A percentile compares a stretch with the other conserved stretches of the same genome.
These are phyloP conservation scores for Oligia latruncula DNA, from an alignment of 2,888 invertebrate species.

Conservation along the genomic window DNA sequence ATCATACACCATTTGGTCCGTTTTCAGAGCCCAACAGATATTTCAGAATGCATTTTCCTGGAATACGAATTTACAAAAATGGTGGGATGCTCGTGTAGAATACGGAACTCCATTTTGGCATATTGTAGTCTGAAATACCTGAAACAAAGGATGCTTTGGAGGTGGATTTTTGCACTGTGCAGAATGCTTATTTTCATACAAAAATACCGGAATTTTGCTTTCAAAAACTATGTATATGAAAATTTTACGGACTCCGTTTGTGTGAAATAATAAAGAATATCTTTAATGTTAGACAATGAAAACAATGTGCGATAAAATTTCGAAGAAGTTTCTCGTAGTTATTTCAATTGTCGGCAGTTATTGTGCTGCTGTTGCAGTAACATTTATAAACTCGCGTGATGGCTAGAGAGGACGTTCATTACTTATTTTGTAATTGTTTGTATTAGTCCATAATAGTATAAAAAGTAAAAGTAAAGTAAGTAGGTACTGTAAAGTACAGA, in stretches of 20 bases:
- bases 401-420: not conserved
- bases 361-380: not conserved
- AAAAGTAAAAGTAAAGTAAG: no score
- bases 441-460: not conserved
- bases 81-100: conserved; percentile 31
- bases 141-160: conserved; percentile 59
- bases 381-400: not conserved
- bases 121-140: conserved; percentile 55
- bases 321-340: conserved; percentile 21
- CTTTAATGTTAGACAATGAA: conserved; percentile 28
- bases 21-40: conserved; percentile 44
- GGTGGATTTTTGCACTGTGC: conserved; percentile 44
- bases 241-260: conserved; percentile 22
- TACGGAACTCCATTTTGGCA: conserved; percentile 53
- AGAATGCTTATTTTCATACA: conserved; percentile 55
- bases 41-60: conserved; percentile 50
- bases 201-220: conserved; percentile 54
- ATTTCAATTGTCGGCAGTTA: conserved; percentile 21
- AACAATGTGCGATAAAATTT: conserved; percentile 25
- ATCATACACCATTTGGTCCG: conserved; percentile 49
- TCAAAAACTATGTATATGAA: conserved; percentile 38
- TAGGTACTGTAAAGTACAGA: no score
- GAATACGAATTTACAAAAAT: conserved; percentile 53
- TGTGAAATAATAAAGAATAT: conserved; percentile 45
- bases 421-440: not conserved